Evolutionary conservation across 2,797 vertebrate genomes (phyloP).

Genomic region (Otus scops): DNA sequence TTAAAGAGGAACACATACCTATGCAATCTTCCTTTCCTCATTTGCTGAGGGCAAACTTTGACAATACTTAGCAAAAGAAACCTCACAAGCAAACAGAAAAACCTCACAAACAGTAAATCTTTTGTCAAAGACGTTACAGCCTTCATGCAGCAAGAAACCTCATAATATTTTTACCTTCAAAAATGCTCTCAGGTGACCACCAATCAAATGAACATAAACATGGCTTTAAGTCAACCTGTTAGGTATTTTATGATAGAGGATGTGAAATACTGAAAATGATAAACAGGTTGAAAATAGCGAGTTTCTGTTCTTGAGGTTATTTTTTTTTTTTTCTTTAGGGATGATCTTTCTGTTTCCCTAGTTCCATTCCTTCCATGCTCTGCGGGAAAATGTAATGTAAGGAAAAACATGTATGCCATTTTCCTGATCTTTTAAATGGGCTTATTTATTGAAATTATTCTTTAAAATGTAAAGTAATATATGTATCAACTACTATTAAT

Average conservation of each 20-base stretch:
- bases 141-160: neutral
- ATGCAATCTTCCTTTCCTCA: neutral
- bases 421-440: neutral
- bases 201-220: neutral
- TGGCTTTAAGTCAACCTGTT: neutral
- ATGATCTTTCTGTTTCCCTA: neutral
- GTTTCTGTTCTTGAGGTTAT: neutral
- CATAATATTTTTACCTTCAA: neutral
- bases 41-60: neutral
- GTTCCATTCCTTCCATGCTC: neutral
- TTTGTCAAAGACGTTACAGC: neutral
- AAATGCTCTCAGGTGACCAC: neutral
- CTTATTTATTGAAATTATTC: neutral
- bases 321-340: neutral
- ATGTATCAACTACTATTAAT: neutral
- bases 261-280: neutral
- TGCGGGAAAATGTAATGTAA: fast-evolving
- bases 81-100: neutral
- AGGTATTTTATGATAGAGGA: neutral
- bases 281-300: neutral
- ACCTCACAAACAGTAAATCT: neutral
- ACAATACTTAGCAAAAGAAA: neutral
- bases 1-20: neutral
- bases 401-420: neutral
- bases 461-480: neutral